Base-by-base conservation (phyloP, 2,797 vertebrate species). In the Coregonus sp. region DNA sequence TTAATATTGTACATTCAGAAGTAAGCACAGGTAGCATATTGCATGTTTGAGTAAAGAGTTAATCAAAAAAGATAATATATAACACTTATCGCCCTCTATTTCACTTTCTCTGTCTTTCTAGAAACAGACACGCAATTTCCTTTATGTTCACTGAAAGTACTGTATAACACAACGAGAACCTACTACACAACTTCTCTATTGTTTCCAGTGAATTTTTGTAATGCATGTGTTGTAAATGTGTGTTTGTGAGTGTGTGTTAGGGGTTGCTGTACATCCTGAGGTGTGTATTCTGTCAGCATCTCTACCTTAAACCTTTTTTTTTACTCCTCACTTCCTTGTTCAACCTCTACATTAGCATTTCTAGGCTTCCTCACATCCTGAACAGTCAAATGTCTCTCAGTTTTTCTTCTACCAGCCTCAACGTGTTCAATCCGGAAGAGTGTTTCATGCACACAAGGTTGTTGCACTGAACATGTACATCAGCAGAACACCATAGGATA, bases 221-320 rank as follows among this genome's bases (percentile, higher is more conserved):
- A 9, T 54, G 11, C 61, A 15, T 63, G 63, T 69, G 78, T 70
- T 66, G 11, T 35, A 16, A 33, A 16, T 33, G n/a, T 35, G 25
- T 31, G 74, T 67, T 4, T 52, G 3, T 67, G 37, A 4, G 52
- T 59, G 52, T 59, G 15, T 35, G 6, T 54, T 29, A 16, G 50
- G 20, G 47, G n/a, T 59, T 71, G 35, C 31, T 16, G 29, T 61
- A 75, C 87, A 90, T 92, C 90, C 91, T 90, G 93, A 95, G 94
- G 93, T 95, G 93, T 89, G 86, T 92, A 94, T 95, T 94, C 93
- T 92, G 93, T 82, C 94, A 92, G 92, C 81, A 20, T 56, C 85
- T 82, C 84, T 80, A 79, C 83, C 76, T 88, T 83, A 72, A 79
- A 29, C 0, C 11, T 63, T 25, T 29, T 25, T 29, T 18, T 66